These are phyloP conservation scores for Allacma fusca DNA, from an alignment of 2,888 invertebrate species.

Conservation along the genomic window DNA sequence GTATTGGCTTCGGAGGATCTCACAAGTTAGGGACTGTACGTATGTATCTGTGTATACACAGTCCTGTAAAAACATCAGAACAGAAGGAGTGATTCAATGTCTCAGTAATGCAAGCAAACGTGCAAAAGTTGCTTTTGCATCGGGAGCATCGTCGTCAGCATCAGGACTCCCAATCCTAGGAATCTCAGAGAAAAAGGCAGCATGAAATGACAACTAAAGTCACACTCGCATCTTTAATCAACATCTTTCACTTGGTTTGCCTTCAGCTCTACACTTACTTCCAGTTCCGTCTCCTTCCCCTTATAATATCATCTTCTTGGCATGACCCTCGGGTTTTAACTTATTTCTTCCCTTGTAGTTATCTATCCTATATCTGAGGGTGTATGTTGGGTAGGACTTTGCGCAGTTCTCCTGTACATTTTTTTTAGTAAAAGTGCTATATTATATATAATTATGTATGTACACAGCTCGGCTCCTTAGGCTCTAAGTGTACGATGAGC, in stretches of 20 bases:
- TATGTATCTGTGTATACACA: too few relatives aligned
- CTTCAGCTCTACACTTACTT: conserved; percentile 24
- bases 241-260: conserved; percentile 44
- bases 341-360: too few relatives aligned
- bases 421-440: too few relatives aligned
- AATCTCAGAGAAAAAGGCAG: background rate
- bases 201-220: conserved; percentile 26
- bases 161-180: background rate
- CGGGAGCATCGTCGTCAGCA: background rate
- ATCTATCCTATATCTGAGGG: too few relatives aligned
- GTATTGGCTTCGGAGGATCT: background rate
- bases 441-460: too few relatives aligned
- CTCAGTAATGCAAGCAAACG: background rate
- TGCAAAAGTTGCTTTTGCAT: background rate
- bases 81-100: background rate
- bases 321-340: background rate
- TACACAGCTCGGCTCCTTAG: too few relatives aligned
- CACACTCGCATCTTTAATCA: conserved; percentile 48
- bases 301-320: conserved; percentile 22
- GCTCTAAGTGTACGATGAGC: too few relatives aligned
- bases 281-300: background rate
- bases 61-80: too few relatives aligned
- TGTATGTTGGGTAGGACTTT: too few relatives aligned
- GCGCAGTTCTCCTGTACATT: too few relatives aligned
- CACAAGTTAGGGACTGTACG: too few relatives aligned